Evolutionary conservation across 2,888 invertebrate genomes (phyloP).

Genomic region (Agonopterix heracliana): DNA sequence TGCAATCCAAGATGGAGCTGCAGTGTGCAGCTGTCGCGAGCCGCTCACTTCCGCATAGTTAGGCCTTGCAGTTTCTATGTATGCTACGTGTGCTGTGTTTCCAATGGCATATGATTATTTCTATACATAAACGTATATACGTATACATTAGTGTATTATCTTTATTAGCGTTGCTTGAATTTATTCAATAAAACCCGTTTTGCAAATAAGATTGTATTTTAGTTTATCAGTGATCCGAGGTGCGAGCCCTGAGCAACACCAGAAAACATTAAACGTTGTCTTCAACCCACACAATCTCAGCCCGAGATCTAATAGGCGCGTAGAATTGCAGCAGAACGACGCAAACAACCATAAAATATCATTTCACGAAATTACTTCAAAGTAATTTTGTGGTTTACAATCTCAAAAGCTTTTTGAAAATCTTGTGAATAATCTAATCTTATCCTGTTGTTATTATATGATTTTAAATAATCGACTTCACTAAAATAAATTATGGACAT

Average conservation of each 20-base stretch:
- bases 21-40: conserved; percentile 49
- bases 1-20: conserved; percentile 37
- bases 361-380: neutral
- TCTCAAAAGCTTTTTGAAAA: neutral
- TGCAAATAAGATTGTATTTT: too few species aligned
- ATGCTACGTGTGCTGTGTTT: neutral
- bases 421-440: neutral
- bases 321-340: neutral
- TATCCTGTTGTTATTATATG: too few species aligned
- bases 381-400: conserved; percentile 6
- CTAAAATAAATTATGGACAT: too few species aligned
- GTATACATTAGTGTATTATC: too few species aligned
- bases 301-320: conserved; percentile 3
- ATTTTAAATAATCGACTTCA: too few species aligned
- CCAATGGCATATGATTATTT: neutral
- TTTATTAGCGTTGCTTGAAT: too few species aligned
- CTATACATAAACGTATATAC: too few species aligned
- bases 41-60: conserved; percentile 44
- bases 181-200: too few species aligned
- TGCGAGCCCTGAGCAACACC: conserved; percentile 1
- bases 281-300: neutral
- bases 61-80: conserved; percentile 8
- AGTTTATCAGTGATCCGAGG: neutral
- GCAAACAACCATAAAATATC: conserved; percentile 3
- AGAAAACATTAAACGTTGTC: neutral